phyloP scores from a whole-genome alignment of 1,140 invertebrate genomes.

The Capitella teleta region DNA sequence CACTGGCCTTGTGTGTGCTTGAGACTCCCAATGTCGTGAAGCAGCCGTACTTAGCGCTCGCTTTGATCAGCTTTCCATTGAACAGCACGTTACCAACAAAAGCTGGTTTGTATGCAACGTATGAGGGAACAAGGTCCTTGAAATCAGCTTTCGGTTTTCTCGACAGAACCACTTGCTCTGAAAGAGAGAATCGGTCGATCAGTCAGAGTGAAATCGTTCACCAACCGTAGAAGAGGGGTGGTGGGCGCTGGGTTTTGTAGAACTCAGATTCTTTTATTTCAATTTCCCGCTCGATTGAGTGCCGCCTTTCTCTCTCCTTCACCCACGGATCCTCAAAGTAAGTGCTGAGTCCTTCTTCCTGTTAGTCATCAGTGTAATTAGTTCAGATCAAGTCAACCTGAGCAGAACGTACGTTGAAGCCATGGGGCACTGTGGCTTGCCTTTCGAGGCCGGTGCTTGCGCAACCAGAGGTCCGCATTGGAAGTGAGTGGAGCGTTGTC shows the following conservation, averaged over 20 bases:
- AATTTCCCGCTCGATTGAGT: constrained; percentile 33
- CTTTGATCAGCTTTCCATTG: constrained; percentile 33
- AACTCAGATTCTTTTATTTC: constrained; percentile 35
- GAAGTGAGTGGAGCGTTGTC: constrained; percentile 36
- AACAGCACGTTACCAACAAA: constrained; percentile 37
- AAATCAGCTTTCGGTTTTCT: constrained; percentile 23
- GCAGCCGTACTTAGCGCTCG: constrained; percentile 34
- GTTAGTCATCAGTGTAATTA: not conserved
- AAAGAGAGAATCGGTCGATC: too few relatives aligned
- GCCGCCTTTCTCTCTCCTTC: constrained; percentile 25
- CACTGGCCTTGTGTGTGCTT: constrained; percentile 12
- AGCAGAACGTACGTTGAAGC: constrained; percentile 30
- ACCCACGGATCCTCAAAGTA: constrained; percentile 40
- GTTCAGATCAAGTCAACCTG: not conserved
- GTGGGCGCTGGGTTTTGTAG: constrained; percentile 28
- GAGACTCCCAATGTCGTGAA: constrained; percentile 35
- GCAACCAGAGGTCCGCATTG: constrained; percentile 5
- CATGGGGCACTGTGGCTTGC: constrained; percentile 37
- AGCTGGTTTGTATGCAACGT: constrained; percentile 19
- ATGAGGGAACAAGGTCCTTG: constrained; percentile 25
- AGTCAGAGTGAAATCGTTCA: too few relatives aligned
- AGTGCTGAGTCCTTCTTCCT: constrained; percentile 5
- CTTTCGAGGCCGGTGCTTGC: constrained; percentile 17
- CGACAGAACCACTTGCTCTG: constrained; percentile 29
- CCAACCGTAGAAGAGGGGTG: constrained; percentile 34